A percentile compares a stretch with the other conserved stretches of the same genome.
Evolutionary conservation across 2,888 invertebrate species (phyloP).

Genomic region (Lapara coniferarum): DNA sequence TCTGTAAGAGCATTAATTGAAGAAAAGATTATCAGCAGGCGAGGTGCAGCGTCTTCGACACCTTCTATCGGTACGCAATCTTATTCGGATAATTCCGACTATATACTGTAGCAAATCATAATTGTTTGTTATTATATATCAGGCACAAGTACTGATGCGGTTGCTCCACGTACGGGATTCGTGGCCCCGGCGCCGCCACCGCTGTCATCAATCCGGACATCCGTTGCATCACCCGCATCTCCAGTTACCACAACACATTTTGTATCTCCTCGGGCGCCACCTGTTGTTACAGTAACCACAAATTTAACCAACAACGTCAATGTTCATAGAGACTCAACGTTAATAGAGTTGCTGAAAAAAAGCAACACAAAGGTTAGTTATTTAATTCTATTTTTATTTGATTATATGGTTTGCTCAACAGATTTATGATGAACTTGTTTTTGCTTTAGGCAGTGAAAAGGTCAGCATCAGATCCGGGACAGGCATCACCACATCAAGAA

Average conservation of each 20-base stretch:
- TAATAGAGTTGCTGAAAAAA: slow-evolving; percentile 90
- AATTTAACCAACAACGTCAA: slow-evolving; percentile 52
- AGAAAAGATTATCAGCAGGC: slow-evolving; percentile 95
- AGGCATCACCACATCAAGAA: slow-evolving; percentile 82
- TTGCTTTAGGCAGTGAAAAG: slow-evolving; percentile 86
- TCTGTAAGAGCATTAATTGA: slow-evolving; percentile 95
- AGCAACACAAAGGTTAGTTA: slow-evolving; percentile 82
- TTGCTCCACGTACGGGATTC: slow-evolving; percentile 65
- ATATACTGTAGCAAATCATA: too few species aligned
- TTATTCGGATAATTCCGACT: neutral
- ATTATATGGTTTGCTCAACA: slow-evolving; percentile 25
- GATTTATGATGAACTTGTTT: neutral
- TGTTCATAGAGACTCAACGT: slow-evolving; percentile 88
- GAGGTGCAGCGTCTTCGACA: slow-evolving; percentile 81
- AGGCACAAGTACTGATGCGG: slow-evolving; percentile 61
- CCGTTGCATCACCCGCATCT: slow-evolving; percentile 68
- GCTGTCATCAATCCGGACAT: slow-evolving; percentile 64
- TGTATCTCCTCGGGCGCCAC: slow-evolving; percentile 74
- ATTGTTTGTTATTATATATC: slow-evolving; percentile 4
- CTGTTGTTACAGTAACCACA: slow-evolving; percentile 65
- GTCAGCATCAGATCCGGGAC: slow-evolving; percentile 89
- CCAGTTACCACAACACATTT: slow-evolving; percentile 74
- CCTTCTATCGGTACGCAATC: slow-evolving; percentile 54
- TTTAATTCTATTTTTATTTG: slow-evolving; percentile 14
- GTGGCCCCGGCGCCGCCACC: slow-evolving; percentile 76